Percentiles rank a stretch among this genome's conserved stretches.
These are phyloP conservation scores for Loripinus fragilis DNA, from an alignment of 2,888 invertebrate genomes.

Conservation along the genomic window DNA sequence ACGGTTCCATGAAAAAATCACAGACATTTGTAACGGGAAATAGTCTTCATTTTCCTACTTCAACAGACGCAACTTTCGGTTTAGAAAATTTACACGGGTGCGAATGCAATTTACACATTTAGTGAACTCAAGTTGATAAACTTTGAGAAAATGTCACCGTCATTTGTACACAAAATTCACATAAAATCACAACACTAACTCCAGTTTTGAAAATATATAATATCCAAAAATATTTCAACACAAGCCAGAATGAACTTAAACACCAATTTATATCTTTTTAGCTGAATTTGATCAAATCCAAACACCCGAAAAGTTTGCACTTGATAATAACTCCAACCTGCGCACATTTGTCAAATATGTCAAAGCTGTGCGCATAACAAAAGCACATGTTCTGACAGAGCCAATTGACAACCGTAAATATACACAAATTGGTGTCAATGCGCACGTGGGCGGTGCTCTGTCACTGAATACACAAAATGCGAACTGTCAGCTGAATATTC, in stretches of 20 bases:
- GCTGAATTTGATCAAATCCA: conserved; percentile 1
- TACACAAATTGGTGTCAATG: conserved; percentile 16
- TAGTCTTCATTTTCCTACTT: conserved; percentile 39
- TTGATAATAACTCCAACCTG: conserved; percentile 54
- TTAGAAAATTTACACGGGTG: conserved; percentile 29
- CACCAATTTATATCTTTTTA: conserved; percentile 19
- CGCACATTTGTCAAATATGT: conserved; percentile 62
- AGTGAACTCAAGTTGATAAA: conserved; percentile 3
- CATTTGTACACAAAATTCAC: neutral
- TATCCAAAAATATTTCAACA: neutral
- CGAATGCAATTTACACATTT: conserved; percentile 7
- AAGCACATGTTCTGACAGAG: conserved; percentile 67
- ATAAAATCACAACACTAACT: neutral
- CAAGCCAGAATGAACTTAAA: neutral
- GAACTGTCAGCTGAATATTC: neutral
- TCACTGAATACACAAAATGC: neutral
- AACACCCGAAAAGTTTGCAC: conserved; percentile 25
- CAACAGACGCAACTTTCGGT: conserved; percentile 17
- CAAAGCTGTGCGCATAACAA: conserved; percentile 69
- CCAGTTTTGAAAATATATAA: neutral
- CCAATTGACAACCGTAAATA: conserved; percentile 36
- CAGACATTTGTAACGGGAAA: conserved; percentile 53
- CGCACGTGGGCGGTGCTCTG: conserved; percentile 14
- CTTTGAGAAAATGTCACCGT: conserved; percentile 4
- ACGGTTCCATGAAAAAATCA: conserved; percentile 28